A percentile compares a stretch with the other conserved stretches of the same genome.
phyloP scores from a whole-genome alignment of 2,113 vertebrate genomes.

The Chloropsis cyanopogon region DNA sequence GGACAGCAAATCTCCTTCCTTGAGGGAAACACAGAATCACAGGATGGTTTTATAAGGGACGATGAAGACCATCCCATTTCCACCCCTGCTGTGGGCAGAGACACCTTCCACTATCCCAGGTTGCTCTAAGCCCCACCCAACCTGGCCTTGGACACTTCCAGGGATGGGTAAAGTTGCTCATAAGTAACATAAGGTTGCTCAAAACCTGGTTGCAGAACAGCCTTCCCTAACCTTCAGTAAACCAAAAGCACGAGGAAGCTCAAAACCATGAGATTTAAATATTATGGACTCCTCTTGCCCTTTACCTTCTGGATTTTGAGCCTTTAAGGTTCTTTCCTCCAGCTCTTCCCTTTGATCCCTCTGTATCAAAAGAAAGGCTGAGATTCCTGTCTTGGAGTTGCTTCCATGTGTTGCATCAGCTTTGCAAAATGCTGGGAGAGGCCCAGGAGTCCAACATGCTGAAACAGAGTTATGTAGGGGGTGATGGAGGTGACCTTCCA shows the following conservation, averaged over 20 bases:
- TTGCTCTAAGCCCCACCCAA: rapidly evolving
- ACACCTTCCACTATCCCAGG: neutral
- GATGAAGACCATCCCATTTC: neutral
- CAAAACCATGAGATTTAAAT: neutral
- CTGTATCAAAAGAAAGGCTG: neutral
- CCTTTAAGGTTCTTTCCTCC: neutral
- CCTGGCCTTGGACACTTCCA: neutral
- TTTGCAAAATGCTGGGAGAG: neutral
- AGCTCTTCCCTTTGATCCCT: constrained; percentile 5
- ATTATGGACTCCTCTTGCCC: neutral
- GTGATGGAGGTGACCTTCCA: neutral
- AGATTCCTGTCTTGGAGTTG: neutral
- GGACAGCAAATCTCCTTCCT: neutral
- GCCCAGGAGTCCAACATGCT: neutral
- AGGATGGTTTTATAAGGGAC: neutral
- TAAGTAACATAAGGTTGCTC: neutral
- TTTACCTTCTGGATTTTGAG: neutral
- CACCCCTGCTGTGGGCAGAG: neutral
- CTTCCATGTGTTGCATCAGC: neutral
- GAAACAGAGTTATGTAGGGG: neutral
- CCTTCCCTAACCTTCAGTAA: neutral
- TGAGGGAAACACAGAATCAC: neutral
- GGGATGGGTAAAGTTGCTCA: neutral
- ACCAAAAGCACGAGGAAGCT: neutral
- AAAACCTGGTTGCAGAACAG: neutral